A percentile compares a stretch with the other conserved stretches of the same genome.
phyloP scores from a whole-genome alignment of 2,888 invertebrate species.

The Hipparchia semele region DNA sequence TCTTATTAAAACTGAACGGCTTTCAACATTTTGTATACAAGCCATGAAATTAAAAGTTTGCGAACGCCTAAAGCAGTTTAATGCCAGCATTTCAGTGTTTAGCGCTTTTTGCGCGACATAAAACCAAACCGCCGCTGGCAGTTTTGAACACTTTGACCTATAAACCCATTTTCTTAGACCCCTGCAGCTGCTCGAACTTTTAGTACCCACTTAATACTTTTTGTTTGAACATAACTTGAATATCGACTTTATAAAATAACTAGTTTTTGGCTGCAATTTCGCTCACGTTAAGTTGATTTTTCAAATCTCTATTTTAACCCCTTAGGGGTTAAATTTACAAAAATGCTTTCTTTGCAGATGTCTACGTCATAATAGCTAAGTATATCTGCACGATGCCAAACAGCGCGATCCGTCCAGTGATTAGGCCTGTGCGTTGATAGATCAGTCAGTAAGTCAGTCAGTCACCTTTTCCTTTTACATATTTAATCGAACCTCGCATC shows the following conservation, averaged over 20 bases:
- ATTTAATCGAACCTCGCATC: neutral
- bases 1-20: neutral
- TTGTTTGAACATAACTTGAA: neutral
- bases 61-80: slow-evolving; percentile 1
- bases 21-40: slow-evolving; percentile 2
- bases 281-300: too few species aligned
- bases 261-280: neutral
- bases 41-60: slow-evolving; percentile 7
- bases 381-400: too few species aligned
- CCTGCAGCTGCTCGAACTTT: slow-evolving; percentile 10
- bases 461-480: too few species aligned
- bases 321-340: too few species aligned
- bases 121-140: slow-evolving; percentile 19
- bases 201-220: neutral
- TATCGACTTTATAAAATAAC: neutral
- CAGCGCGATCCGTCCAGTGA: too few species aligned
- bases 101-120: slow-evolving; percentile 12
- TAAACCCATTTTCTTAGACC: slow-evolving; percentile 13
- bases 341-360: too few species aligned
- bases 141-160: slow-evolving; percentile 25
- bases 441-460: too few species aligned
- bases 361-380: too few species aligned
- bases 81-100: slow-evolving; percentile 7
- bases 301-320: too few species aligned
- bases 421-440: too few species aligned